These are phyloP conservation scores for Prionace glauca DNA, from an alignment of 2,797 vertebrate genomes.

Conservation along the genomic window DNA sequence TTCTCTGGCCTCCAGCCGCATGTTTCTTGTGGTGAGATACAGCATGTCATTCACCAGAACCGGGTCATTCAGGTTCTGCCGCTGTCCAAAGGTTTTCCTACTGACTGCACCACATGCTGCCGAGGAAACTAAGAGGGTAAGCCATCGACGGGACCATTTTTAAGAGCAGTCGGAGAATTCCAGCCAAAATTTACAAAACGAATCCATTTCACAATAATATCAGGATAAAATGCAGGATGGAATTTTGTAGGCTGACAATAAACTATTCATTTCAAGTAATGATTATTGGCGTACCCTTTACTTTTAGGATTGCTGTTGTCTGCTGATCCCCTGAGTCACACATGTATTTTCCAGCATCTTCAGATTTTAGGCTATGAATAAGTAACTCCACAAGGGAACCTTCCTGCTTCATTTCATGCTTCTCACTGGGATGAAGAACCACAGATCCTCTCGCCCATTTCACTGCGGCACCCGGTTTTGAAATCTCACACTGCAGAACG, in stretches of 20 bases:
- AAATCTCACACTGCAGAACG: constrained; percentile 48
- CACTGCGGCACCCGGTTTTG: constrained; percentile 46
- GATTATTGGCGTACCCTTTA: constrained; percentile 50
- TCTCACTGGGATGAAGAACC: constrained; percentile 45
- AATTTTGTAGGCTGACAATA: neutral
- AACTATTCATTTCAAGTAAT: neutral
- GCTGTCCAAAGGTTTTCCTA: too few species aligned
- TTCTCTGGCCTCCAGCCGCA: too few species aligned
- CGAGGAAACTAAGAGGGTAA: neutral
- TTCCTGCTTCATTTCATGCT: constrained; percentile 47
- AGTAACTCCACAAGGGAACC: constrained; percentile 46
- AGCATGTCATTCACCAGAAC: too few species aligned
- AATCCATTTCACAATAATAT: too few species aligned
- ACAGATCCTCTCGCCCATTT: constrained; percentile 54
- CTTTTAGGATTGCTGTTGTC: constrained; percentile 43
- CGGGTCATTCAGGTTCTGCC: too few species aligned
- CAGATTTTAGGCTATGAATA: constrained; percentile 41
- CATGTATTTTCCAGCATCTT: constrained; percentile 52
- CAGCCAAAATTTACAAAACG: too few species aligned
- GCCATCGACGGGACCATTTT: too few species aligned
- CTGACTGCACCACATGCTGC: too few species aligned
- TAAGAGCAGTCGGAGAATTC: too few species aligned
- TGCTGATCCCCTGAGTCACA: constrained; percentile 53
- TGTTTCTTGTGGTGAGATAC: too few species aligned
- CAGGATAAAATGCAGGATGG: neutral